These are phyloP conservation scores for Luperina testacea DNA, from an alignment of 2,888 invertebrate species.

Conservation along the genomic window DNA sequence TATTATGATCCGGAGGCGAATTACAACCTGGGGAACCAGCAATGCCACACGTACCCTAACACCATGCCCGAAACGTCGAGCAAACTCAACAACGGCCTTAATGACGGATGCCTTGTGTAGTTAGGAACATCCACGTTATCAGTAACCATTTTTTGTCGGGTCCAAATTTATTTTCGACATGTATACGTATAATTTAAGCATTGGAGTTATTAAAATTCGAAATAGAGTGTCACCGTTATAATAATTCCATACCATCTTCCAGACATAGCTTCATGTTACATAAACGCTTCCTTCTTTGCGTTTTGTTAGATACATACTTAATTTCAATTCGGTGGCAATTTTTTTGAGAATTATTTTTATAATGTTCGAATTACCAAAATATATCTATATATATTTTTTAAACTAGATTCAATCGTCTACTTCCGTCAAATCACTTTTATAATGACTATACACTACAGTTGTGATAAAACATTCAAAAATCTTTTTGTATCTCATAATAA, in stretches of 20 bases:
- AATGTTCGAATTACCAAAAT: constrained; percentile 54
- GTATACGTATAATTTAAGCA: constrained; percentile 86
- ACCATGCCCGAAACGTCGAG: constrained; percentile 83
- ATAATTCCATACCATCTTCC: constrained; percentile 67
- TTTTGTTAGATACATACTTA: constrained; percentile 47
- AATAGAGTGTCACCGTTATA: constrained; percentile 83
- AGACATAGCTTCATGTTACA: constrained; percentile 47
- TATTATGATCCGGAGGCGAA: constrained; percentile 89
- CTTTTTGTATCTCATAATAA: constrained; percentile 65
- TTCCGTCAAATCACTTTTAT: constrained; percentile 48
- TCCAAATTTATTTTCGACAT: constrained; percentile 85
- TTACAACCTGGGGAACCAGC: constrained; percentile 86
- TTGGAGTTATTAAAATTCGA: constrained; percentile 82
- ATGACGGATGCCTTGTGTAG: constrained; percentile 92
- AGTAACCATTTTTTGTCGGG: constrained; percentile 78
- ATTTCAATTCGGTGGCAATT: constrained; percentile 67
- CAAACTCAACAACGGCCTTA: constrained; percentile 90
- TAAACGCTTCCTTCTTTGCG: constrained; percentile 60
- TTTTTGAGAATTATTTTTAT: constrained; percentile 46
- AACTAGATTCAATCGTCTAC: constrained; percentile 42
- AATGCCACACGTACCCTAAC: constrained; percentile 90
- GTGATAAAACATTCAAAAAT: constrained; percentile 63
- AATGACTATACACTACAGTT: constrained; percentile 49
- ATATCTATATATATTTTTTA: constrained; percentile 20
- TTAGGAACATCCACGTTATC: constrained; percentile 55